A percentile compares a stretch with the other conserved stretches of the same genome.
Conservation (phyloP, 1,140 invertebrate species). For the Brachionus koreanus region DNA sequence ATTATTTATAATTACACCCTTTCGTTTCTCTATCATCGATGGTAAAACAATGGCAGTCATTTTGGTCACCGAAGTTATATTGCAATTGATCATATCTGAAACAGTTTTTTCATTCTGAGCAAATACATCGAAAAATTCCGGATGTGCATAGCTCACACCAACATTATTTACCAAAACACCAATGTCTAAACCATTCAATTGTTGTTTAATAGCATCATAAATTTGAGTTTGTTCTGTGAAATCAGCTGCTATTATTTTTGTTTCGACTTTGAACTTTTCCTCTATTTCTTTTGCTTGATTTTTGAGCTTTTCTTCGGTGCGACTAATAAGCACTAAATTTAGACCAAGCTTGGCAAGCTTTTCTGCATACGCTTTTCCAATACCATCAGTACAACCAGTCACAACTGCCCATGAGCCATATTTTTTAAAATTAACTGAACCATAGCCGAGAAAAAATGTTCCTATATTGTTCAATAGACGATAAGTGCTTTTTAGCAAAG, state of each 20-base stretch:
- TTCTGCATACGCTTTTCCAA: constrained; percentile 81
- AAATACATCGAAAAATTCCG: constrained; percentile 63
- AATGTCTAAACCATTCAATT: constrained; percentile 74
- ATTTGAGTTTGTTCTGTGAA: constrained; percentile 69
- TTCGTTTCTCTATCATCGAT: constrained; percentile 75
- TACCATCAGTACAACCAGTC: constrained; percentile 84
- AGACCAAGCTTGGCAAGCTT: constrained; percentile 67
- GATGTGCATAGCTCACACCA: constrained; percentile 80
- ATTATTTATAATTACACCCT: constrained; percentile 85
- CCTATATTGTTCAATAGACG: constrained; percentile 10
- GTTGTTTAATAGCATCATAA: constrained; percentile 71
- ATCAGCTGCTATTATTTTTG: constrained; percentile 76
- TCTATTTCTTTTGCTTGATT: constrained; percentile 73
- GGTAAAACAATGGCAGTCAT: constrained; percentile 82
- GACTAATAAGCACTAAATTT: constrained; percentile 80
- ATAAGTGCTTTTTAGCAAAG: neutral
- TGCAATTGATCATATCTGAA: constrained; percentile 67
- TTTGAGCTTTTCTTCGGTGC: constrained; percentile 75
- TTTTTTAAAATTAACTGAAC: constrained; percentile 19
- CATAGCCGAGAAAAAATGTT: constrained; percentile 30
- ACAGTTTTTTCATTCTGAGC: constrained; percentile 50
- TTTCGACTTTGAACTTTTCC: constrained; percentile 70
- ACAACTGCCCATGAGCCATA: constrained; percentile 64
- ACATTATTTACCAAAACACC: constrained; percentile 92
- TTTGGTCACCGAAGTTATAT: constrained; percentile 68